Percentiles rank a stretch among this genome's conserved stretches.
phyloP scores from a whole-genome alignment of 2,797 vertebrate genomes.

The Hylomyscus alleni region DNA sequence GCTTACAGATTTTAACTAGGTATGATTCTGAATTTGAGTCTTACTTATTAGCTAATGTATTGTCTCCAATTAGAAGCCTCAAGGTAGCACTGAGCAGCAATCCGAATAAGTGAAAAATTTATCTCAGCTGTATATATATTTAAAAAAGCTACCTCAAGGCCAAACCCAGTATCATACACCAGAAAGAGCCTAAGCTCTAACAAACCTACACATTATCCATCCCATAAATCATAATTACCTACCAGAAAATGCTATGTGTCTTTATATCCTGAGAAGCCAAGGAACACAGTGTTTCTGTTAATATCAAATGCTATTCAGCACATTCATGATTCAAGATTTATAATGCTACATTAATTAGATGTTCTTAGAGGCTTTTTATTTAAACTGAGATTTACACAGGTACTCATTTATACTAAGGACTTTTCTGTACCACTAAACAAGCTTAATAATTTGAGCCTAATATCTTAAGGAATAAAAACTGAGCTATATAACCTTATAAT shows the following conservation, averaged over 20 bases:
- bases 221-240: conserved; percentile 20
- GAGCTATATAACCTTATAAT: not conserved
- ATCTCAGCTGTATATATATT: not conserved
- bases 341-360: conserved; percentile 16
- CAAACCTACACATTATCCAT: not conserved
- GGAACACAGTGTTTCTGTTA: conserved; percentile 32
- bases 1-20: not conserved
- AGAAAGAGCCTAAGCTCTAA: conserved; percentile 47
- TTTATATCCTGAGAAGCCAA: not conserved
- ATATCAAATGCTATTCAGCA: conserved; percentile 15
- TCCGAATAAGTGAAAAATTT: conserved; percentile 42
- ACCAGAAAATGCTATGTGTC: not conserved
- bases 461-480: not conserved
- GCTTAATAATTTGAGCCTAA: not conserved
- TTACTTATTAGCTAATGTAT: not conserved
- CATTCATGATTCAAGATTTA: not conserved
- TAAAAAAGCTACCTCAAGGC: conserved; percentile 30
- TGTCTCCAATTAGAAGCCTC: conserved; percentile 2
- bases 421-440: conserved; percentile 50
- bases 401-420: conserved; percentile 46
- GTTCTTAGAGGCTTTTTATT: conserved; percentile 15
- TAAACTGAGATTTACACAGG: conserved; percentile 38
- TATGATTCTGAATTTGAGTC: not conserved
- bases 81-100: conserved; percentile 24
- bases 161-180: not conserved